A percentile compares a stretch with the other conserved stretches of the same genome.
Evolutionary conservation across 2,113 vertebrate species (phyloP).

Genomic region (Protomyctophum bolini): DNA sequence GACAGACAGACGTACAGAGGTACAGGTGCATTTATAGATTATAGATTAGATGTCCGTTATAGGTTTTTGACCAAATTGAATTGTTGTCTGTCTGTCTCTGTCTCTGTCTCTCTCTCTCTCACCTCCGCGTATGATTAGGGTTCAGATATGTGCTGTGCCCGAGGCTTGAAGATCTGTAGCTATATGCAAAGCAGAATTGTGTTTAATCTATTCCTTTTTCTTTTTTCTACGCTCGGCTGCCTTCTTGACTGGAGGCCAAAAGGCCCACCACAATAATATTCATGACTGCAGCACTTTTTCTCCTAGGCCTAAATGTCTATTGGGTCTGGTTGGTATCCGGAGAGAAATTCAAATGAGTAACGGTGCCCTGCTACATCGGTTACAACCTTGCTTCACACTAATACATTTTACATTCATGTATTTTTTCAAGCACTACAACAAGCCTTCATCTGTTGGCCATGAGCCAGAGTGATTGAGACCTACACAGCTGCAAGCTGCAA

Average conservation of each 20-base stretch:
- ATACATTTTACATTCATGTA: background rate
- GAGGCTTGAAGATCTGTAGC: background rate
- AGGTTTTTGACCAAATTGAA: no score
- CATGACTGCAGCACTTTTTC: background rate
- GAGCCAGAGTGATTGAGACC: no score
- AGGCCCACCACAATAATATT: background rate
- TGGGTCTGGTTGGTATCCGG: background rate
- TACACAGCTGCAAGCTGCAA: no score
- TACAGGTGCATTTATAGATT: no score
- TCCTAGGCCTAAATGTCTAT: background rate
- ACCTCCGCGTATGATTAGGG: background rate
- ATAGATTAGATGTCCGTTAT: no score
- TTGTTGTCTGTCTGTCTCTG: background rate
- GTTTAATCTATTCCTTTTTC: slow-evolving; percentile 6
- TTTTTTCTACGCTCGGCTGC: background rate
- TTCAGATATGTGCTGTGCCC: background rate
- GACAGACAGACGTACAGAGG: no score
- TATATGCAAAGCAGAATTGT: slow-evolving; percentile 10
- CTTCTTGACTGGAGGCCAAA: background rate
- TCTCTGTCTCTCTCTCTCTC: background rate
- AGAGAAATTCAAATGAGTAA: no score
- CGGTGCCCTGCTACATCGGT: no score
- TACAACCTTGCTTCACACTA: no score
- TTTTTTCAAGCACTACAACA: background rate
- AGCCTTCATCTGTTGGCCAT: no score